Evolutionary conservation across 2,113 vertebrate species (phyloP).

Genomic region (Osmerus eperlanus): DNA sequence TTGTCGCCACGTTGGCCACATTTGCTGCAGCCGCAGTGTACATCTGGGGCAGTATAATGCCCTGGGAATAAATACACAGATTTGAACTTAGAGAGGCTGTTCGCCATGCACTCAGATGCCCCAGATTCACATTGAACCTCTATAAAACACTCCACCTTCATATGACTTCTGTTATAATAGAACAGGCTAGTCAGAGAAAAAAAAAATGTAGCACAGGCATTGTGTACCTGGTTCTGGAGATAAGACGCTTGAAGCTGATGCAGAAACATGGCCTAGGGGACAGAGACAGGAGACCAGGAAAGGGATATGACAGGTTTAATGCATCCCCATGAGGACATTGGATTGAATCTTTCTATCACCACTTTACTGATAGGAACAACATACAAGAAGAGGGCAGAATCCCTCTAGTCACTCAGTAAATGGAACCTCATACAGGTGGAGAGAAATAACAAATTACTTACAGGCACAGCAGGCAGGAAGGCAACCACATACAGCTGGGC

Average conservation of each 20-base stretch:
- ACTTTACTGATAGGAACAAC: neutral
- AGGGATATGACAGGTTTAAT: neutral
- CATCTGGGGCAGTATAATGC: constrained; percentile 83
- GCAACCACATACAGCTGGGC: constrained; percentile 85
- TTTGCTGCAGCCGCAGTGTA: constrained; percentile 76
- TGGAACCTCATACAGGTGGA: neutral
- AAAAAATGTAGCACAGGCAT: neutral
- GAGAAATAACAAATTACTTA: constrained; percentile 69
- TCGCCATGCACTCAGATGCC: no score
- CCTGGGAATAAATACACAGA: constrained; percentile 66
- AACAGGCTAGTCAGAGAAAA: neutral
- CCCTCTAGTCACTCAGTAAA: neutral
- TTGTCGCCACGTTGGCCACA: constrained; percentile 77
- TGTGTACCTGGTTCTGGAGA: constrained; percentile 86
- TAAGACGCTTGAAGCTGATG: constrained; percentile 83
- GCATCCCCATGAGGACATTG: neutral
- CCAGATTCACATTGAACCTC: neutral
- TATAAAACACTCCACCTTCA: neutral
- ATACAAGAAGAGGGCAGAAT: neutral
- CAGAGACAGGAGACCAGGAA: constrained; percentile 11
- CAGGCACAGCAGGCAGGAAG: constrained; percentile 88
- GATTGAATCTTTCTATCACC: neutral
- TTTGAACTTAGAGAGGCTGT: neutral
- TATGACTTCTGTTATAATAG: neutral
- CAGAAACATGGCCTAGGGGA: constrained; percentile 78